phyloP scores from a whole-genome alignment of 2,797 vertebrate genomes.

The Octomys mimax region DNA sequence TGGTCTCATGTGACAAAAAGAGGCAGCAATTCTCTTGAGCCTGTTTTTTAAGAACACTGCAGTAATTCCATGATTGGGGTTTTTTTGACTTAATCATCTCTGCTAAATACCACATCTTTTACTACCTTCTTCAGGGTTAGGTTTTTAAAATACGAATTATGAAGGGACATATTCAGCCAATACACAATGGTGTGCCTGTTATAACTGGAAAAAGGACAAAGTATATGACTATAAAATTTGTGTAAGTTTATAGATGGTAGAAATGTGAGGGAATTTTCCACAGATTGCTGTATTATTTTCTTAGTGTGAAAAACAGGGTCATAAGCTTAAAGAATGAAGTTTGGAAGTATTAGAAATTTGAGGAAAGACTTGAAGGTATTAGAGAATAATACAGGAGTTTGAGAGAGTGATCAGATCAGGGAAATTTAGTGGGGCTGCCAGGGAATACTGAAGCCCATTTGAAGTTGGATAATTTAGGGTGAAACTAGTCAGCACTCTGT shows the following conservation, averaged over 20 bases:
- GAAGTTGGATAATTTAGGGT: background rate
- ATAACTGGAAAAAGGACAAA: conserved; percentile 26
- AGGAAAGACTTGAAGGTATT: background rate
- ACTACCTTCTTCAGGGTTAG: background rate
- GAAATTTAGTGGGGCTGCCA: background rate
- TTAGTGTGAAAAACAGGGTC: background rate
- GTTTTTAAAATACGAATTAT: background rate
- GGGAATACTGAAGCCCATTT: background rate
- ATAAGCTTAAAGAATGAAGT: background rate
- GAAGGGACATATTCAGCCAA: background rate
- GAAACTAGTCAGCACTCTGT: background rate
- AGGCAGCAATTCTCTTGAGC: background rate
- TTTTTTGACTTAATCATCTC: background rate
- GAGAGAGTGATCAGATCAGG: background rate
- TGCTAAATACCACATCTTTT: background rate
- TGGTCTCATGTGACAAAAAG: background rate
- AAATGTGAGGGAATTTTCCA: background rate
- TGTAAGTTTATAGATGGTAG: background rate
- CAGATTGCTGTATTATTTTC: background rate
- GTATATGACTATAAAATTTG: background rate
- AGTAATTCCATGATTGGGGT: background rate
- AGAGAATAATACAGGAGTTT: background rate
- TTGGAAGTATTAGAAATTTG: background rate
- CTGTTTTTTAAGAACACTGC: background rate
- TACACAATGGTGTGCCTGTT: background rate